Percentiles rank a stretch among this genome's conserved stretches.
phyloP scores from a whole-genome alignment of 1,140 invertebrate species.

The Campoletis sonorensis region DNA sequence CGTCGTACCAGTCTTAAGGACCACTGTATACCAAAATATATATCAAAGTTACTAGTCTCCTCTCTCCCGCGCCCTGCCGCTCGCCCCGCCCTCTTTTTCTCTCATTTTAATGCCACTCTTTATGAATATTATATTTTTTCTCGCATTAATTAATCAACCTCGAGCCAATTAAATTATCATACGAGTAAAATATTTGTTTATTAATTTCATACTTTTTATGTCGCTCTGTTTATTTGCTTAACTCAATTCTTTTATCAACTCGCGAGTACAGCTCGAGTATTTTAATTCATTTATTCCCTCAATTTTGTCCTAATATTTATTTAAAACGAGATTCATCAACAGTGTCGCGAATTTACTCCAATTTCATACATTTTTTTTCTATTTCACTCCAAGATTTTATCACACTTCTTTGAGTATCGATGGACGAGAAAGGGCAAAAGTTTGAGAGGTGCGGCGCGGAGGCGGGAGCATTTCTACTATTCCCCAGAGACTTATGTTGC shows the following conservation, averaged over 20 bases:
- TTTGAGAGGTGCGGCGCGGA: background rate
- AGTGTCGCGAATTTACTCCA: too few relatives aligned
- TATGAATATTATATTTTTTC: background rate
- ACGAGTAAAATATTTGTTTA: too few relatives aligned
- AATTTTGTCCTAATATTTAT: too few relatives aligned
- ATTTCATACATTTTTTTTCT: background rate
- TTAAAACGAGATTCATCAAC: too few relatives aligned
- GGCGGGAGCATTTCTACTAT: slow-evolving; percentile 61
- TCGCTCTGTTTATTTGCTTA: too few relatives aligned
- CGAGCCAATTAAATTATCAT: too few relatives aligned
- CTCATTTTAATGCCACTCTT: background rate
- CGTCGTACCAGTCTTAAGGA: slow-evolving; percentile 1
- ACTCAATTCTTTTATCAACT: background rate
- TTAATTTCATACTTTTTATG: too few relatives aligned
- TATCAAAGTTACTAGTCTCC: slow-evolving; percentile 24
- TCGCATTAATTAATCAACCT: background rate
- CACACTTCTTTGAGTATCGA: too few relatives aligned
- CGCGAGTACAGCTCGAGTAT: too few relatives aligned
- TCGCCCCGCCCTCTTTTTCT: background rate
- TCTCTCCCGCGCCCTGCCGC: background rate
- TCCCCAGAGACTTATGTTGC: slow-evolving; percentile 61
- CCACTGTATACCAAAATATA: slow-evolving; percentile 22
- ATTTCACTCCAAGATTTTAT: background rate
- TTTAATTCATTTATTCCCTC: too few relatives aligned
- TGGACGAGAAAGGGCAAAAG: slow-evolving; percentile 32